These are phyloP conservation scores for Hecatera dysodea DNA, from an alignment of 2,888 invertebrate genomes.

Conservation along the genomic window DNA sequence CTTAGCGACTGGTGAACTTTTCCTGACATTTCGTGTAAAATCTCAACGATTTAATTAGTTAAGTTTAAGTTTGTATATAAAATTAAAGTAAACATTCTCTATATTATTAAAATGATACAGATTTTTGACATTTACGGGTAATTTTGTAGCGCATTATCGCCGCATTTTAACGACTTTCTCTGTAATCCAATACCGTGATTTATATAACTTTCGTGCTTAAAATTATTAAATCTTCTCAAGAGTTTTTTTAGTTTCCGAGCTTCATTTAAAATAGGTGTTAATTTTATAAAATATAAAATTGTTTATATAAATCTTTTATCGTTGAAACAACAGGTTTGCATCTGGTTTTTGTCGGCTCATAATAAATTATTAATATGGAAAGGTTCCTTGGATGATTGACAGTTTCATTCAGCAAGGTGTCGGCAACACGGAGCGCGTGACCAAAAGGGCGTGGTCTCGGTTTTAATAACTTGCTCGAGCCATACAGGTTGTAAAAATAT, in stretches of 20 bases:
- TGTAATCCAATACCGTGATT: constrained; percentile 25
- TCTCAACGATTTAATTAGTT: constrained; percentile 46
- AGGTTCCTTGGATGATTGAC: constrained; percentile 74
- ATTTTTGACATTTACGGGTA: constrained; percentile 46
- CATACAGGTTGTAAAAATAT: constrained; percentile 51
- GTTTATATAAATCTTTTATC: constrained; percentile 39
- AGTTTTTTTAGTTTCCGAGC: not conserved
- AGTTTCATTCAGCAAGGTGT: constrained; percentile 72
- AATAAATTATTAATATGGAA: constrained; percentile 61
- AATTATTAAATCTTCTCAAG: constrained; percentile 1
- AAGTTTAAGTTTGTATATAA: constrained; percentile 11
- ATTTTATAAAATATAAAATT: constrained; percentile 23
- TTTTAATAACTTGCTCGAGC: constrained; percentile 58
- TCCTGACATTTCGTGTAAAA: constrained; percentile 34
- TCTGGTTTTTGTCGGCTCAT: constrained; percentile 40
- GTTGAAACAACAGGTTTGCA: constrained; percentile 29
- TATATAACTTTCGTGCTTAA: constrained; percentile 4
- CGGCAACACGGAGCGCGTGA: constrained; percentile 52
- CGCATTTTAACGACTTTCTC: constrained; percentile 32
- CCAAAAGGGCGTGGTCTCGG: constrained; percentile 61
- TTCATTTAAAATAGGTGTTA: not conserved
- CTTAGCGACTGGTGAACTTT: constrained; percentile 37
- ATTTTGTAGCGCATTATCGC: constrained; percentile 13
- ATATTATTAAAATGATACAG: constrained; percentile 46
- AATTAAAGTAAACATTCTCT: constrained; percentile 36